These are phyloP conservation scores for Scomber colias DNA, from an alignment of 2,113 vertebrate genomes.

Conservation along the genomic window DNA sequence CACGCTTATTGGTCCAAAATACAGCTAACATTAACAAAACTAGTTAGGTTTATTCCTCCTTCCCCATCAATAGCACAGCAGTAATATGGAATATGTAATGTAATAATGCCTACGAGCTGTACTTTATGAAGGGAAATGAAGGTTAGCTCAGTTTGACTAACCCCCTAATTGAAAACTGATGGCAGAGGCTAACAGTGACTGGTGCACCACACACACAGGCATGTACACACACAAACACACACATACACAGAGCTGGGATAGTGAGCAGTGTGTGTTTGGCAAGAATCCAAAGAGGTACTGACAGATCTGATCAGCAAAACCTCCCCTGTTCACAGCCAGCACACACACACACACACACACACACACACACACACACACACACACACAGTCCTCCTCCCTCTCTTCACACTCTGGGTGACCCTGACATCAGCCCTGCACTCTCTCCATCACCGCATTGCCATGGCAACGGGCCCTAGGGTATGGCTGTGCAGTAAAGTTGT, in stretches of 20 bases:
- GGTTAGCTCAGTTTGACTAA: constrained; percentile 67
- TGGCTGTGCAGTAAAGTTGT: constrained; percentile 47
- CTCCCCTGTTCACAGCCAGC: constrained; percentile 42
- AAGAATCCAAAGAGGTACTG: constrained; percentile 70
- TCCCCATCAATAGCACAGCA: constrained; percentile 13
- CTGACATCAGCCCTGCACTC: constrained; percentile 73
- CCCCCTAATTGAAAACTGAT: constrained; percentile 74
- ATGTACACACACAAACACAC: constrained; percentile 16
- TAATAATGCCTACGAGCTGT: background rate
- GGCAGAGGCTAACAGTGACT: constrained; percentile 43
- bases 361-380: constrained; percentile 27
- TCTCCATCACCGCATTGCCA: constrained; percentile 76
- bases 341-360: constrained; percentile 32
- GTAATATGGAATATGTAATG: background rate
- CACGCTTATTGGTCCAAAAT: background rate
- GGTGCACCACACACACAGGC: constrained; percentile 2
- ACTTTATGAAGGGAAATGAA: constrained; percentile 46
- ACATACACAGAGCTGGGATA: constrained; percentile 20
- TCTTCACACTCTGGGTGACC: constrained; percentile 78
- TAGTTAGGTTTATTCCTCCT: background rate
- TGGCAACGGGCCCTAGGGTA: constrained; percentile 56
- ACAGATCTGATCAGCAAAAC: constrained; percentile 73
- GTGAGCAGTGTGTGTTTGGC: constrained; percentile 58
- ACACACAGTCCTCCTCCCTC: constrained; percentile 52
- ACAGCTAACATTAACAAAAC: background rate